A percentile compares a stretch with the other conserved stretches of the same genome.
These are phyloP conservation scores for Littorina saxatilis DNA, from an alignment of 1,140 invertebrate species.

Conservation along the genomic window DNA sequence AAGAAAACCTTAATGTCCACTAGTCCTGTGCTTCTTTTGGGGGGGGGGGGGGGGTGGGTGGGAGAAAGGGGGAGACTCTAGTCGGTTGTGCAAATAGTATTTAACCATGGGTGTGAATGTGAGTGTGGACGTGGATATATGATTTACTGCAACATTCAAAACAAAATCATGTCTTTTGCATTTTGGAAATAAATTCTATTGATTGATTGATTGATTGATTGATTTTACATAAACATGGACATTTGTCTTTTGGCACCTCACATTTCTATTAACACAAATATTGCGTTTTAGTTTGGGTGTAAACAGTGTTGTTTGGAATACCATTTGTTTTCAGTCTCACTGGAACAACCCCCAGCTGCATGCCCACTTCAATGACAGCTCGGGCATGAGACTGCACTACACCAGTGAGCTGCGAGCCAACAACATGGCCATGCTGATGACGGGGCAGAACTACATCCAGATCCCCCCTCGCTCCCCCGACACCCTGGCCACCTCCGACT, in stretches of 20 bases:
- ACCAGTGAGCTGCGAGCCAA: constrained; percentile 39
- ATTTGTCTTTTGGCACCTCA: background rate
- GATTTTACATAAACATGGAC: background rate
- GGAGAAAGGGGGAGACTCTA: no score
- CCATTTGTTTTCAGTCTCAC: constrained; percentile 42
- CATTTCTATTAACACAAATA: background rate
- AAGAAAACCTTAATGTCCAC: background rate
- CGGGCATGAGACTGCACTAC: constrained; percentile 53
- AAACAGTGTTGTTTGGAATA: background rate
- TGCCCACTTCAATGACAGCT: constrained; percentile 42
- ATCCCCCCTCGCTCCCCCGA: constrained; percentile 41
- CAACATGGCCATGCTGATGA: constrained; percentile 41
- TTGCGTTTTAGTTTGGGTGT: no score
- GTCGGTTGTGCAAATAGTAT: no score
- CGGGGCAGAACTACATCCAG: constrained; percentile 50
- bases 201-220: no score
- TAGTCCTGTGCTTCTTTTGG: no score
- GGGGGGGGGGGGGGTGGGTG: no score
- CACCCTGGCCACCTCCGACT: constrained; percentile 33
- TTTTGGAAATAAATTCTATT: no score
- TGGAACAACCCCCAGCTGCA: constrained; percentile 55
- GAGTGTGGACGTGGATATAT: no score
- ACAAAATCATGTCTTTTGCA: no score
- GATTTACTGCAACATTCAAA: no score
- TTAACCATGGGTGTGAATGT: no score